Percentiles rank a stretch among this genome's conserved stretches.
phyloP scores from a whole-genome alignment of 1,140 invertebrate species.

The Drosophila teissieri region DNA sequence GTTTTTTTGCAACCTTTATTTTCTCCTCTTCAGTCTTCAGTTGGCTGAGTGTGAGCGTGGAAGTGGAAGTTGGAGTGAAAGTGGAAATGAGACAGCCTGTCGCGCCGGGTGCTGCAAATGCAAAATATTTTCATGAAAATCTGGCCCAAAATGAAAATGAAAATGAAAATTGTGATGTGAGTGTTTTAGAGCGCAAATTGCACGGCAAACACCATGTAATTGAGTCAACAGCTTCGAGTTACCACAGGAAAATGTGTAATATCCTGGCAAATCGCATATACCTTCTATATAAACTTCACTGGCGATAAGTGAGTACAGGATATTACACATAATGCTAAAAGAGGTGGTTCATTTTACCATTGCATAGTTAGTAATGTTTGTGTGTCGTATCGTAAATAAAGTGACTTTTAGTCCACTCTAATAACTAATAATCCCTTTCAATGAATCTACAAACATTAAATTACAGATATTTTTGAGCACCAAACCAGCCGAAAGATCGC shows the following conservation, averaged over 20 bases:
- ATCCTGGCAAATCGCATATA: slow-evolving; percentile 26
- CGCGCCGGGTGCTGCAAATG: slow-evolving; percentile 79
- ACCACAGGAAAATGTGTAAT: slow-evolving; percentile 32
- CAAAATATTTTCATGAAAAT: slow-evolving; percentile 76
- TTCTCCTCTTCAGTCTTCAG: not conserved
- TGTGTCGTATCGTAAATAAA: no score
- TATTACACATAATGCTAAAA: not conserved
- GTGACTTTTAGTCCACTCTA: no score
- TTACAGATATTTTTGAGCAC: not conserved
- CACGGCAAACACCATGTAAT: slow-evolving; percentile 72
- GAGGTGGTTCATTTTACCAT: no score
- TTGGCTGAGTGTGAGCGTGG: slow-evolving; percentile 3
- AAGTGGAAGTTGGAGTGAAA: slow-evolving; percentile 7
- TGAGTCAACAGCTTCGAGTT: slow-evolving; percentile 67
- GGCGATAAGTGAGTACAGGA: slow-evolving; percentile 16
- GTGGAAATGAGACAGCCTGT: slow-evolving; percentile 44
- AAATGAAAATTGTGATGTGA: slow-evolving; percentile 57
- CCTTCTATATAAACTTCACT: slow-evolving; percentile 38
- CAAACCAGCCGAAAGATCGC: slow-evolving; percentile 1
- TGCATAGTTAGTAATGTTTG: no score
- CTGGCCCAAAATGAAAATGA: slow-evolving; percentile 29
- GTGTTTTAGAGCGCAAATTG: slow-evolving; percentile 38
- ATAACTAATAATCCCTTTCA: no score
- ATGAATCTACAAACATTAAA: not conserved
- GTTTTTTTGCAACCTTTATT: not conserved